These are phyloP conservation scores for Poicephalus gulielmi DNA, from an alignment of 2,113 vertebrate genomes.

Conservation along the genomic window DNA sequence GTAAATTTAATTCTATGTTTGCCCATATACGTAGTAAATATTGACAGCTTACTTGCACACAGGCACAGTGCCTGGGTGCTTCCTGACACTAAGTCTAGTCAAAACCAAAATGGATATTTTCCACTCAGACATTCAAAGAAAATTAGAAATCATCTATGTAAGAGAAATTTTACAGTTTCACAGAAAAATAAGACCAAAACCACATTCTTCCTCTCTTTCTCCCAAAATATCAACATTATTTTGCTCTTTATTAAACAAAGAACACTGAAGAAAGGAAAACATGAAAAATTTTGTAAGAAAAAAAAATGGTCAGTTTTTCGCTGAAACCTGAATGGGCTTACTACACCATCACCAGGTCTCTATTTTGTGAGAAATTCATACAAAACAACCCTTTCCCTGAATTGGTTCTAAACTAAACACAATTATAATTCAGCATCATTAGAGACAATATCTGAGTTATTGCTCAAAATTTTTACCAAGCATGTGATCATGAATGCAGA, in stretches of 20 bases:
- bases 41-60: background rate
- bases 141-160: background rate
- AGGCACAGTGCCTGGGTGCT: background rate
- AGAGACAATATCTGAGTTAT: slow-evolving; percentile 46
- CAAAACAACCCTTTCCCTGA: background rate
- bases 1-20: background rate
- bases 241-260: background rate
- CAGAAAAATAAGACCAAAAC: background rate
- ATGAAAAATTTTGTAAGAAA: background rate
- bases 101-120: background rate
- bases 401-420: background rate
- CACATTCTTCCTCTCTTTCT: accelerated
- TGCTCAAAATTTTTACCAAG: slow-evolving; percentile 51
- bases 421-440: background rate
- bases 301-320: background rate
- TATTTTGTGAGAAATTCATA: background rate
- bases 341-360: background rate
- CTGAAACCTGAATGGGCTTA: background rate
- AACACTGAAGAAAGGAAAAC: background rate
- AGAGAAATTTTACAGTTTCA: background rate
- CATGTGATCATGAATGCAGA: slow-evolving; percentile 39
- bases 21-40: background rate
- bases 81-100: background rate
- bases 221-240: background rate
- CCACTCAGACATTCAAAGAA: background rate